phyloP scores from a whole-genome alignment of 2,113 vertebrate species.

The Chascanopsetta lugubris region DNA sequence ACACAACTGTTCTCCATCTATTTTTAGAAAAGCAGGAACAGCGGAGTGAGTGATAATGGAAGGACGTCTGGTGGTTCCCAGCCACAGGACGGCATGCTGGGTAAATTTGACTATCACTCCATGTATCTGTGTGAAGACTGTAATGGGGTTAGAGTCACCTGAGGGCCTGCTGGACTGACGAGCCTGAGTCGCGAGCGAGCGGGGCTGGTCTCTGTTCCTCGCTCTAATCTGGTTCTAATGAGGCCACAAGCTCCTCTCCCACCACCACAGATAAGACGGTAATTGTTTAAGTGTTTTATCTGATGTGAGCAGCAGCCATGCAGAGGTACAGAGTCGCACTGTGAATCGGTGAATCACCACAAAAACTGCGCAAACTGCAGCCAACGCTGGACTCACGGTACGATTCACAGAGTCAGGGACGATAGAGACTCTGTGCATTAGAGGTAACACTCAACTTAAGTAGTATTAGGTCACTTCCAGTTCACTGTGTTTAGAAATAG shows the following conservation, averaged over 20 bases:
- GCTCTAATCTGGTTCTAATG: slow-evolving; percentile 78
- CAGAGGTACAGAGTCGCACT: slow-evolving; percentile 49
- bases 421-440: background rate
- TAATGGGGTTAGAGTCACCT: slow-evolving; percentile 65
- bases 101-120: slow-evolving; percentile 32
- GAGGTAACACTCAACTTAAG: background rate
- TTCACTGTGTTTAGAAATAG: no score
- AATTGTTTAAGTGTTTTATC: slow-evolving; percentile 83
- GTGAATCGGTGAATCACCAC: slow-evolving; percentile 32
- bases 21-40: background rate
- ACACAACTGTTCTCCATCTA: background rate
- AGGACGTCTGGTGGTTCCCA: slow-evolving; percentile 7
- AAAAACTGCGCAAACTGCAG: slow-evolving; percentile 3
- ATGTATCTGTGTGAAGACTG: slow-evolving; percentile 35
- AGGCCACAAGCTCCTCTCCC: slow-evolving; percentile 68
- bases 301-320: slow-evolving; percentile 61
- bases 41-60: background rate
- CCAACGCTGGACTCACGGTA: slow-evolving; percentile 5
- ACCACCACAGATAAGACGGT: slow-evolving; percentile 77
- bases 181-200: slow-evolving; percentile 48
- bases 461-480: no score
- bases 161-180: slow-evolving; percentile 48
- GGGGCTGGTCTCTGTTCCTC: slow-evolving; percentile 46
- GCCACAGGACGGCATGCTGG: background rate
- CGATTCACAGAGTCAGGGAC: slow-evolving; percentile 5